Conservation (phyloP, 1,140 invertebrate genomes). For the Formica exsecta region DNA sequence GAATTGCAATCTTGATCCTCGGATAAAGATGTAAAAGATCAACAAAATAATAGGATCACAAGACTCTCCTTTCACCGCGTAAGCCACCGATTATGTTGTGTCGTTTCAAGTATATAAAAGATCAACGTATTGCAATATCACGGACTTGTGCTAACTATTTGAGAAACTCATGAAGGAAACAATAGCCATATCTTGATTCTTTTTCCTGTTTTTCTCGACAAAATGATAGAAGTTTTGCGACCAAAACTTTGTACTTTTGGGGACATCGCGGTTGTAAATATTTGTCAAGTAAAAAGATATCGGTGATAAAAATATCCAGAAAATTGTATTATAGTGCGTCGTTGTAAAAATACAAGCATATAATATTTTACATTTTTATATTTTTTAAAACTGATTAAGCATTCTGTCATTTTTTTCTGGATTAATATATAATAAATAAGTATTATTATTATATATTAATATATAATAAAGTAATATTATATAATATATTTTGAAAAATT, state of each 20-base stretch:
- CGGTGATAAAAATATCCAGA: neutral
- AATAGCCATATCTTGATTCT: neutral
- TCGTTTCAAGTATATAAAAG: slow-evolving; percentile 42
- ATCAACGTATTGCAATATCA: slow-evolving; percentile 47
- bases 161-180: slow-evolving; percentile 14
- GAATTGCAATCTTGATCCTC: slow-evolving; percentile 16
- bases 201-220: neutral
- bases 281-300: neutral
- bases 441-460: too few species aligned
- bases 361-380: neutral
- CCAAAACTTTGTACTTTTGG: slow-evolving; percentile 21
- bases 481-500: neutral
- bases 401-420: neutral
- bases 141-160: slow-evolving; percentile 35
- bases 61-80: slow-evolving; percentile 30
- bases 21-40: slow-evolving; percentile 1
- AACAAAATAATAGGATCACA: slow-evolving; percentile 57
- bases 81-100: slow-evolving; percentile 29
- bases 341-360: neutral
- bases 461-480: too few species aligned
- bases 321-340: neutral
- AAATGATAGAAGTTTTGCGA: slow-evolving; percentile 17
- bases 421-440: neutral
- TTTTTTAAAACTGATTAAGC: neutral
- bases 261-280: slow-evolving; percentile 4